Evolutionary conservation across 2,113 vertebrate genomes (phyloP).

Genomic region (Chascanopsetta lugubris): DNA sequence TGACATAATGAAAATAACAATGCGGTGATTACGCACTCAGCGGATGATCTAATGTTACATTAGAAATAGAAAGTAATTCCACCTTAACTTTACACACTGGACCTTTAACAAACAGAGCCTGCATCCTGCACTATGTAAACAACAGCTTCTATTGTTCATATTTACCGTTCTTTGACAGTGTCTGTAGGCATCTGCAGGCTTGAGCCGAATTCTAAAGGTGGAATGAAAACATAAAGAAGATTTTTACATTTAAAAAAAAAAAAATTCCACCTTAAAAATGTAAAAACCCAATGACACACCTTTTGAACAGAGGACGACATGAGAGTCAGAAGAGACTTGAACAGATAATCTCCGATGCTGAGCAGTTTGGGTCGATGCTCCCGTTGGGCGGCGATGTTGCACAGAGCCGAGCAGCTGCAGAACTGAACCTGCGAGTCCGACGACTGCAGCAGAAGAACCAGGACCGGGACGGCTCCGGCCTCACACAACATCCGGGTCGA

Average conservation of each 20-base stretch:
- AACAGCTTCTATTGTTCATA: neutral
- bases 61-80: too few species aligned
- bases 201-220: constrained; percentile 82
- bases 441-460: constrained; percentile 82
- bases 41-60: too few species aligned
- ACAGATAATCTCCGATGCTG: constrained; percentile 70
- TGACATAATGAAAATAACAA: too few species aligned
- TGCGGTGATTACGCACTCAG: too few species aligned
- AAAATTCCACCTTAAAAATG: neutral
- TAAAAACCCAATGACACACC: constrained; percentile 65
- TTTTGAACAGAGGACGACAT: constrained; percentile 81
- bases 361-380: constrained; percentile 79
- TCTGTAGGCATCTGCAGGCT: constrained; percentile 83
- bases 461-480: constrained; percentile 81
- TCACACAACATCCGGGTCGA: constrained; percentile 77
- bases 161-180: constrained; percentile 82
- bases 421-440: constrained; percentile 84
- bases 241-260: too few species aligned
- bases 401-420: constrained; percentile 84
- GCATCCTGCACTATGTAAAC: neutral
- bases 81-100: too few species aligned
- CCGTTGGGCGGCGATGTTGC: constrained; percentile 75
- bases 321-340: constrained; percentile 79
- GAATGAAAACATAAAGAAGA: too few species aligned
- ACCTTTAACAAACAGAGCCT: constrained; percentile 5